Base-by-base conservation (phyloP, 2,797 vertebrate species). In the Dallia pectoralis region DNA sequence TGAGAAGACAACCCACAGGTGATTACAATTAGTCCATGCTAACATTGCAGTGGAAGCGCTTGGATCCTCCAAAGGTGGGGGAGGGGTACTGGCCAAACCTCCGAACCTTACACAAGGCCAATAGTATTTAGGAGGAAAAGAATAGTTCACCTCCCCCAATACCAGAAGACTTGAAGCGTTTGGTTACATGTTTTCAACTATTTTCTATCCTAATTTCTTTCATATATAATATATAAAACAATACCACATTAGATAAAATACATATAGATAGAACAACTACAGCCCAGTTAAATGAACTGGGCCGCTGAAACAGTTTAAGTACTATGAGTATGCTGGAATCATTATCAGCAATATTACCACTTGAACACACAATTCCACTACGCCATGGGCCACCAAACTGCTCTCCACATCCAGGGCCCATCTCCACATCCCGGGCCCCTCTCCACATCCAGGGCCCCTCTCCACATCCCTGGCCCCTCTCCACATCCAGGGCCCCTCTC, bases 311-410 rank as follows among this genome's bases (percentile, higher is more conserved):
- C 30, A 73, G 67, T 27, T 2, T 29, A 22, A 75, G 70, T 65
- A 75, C 64, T 25, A 51, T 44, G 70, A 66, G 30, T 77, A 59
- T 71, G 75, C 68, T 75, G 66, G 33, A 73, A 71, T 73, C 67
- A 66, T 77, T 70, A 73, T 79, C 67, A 22, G 12, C 16, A 44
- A 48, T 27, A 61, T 59, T 75, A 74, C 51, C 72, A 72, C 68
- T 74, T 67, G 48, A 72, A 72, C 66, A 73, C 49, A 72, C 79
- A 72, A 69, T 76, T 79, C 79, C 79, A 78, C 76, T 64, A 74
- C 12, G 56, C 75, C 63, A 79, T 25, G 48, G 69, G 75, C 75
- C 74, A 40, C 68, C 73, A n/a, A n/a, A 65, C 18, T 66, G 12
- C 22, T 56, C 47, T 48, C 19, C 70, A 18, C 18, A 2, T 36